These are phyloP conservation scores for Saccostrea echinata DNA, from an alignment of 1,140 invertebrate genomes.

Conservation along the genomic window DNA sequence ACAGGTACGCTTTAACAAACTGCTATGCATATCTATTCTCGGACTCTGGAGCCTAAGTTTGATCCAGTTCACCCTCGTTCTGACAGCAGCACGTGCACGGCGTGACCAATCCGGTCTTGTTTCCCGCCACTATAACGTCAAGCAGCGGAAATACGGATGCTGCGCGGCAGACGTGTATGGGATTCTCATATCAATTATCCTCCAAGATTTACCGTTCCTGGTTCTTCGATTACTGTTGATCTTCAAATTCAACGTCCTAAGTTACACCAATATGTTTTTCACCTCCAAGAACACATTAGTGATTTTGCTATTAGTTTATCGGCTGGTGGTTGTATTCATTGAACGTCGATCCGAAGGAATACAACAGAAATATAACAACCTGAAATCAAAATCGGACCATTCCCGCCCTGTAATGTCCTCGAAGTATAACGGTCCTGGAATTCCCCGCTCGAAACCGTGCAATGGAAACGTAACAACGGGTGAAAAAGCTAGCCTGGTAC, in stretches of 20 bases:
- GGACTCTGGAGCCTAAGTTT: constrained; percentile 87
- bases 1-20: constrained; percentile 71
- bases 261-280: constrained; percentile 95
- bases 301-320: constrained; percentile 84
- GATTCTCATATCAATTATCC: constrained; percentile 70
- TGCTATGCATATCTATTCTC: constrained; percentile 74
- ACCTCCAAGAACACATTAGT: constrained; percentile 93
- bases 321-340: constrained; percentile 66
- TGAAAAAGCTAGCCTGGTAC: background rate
- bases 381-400: constrained; percentile 50
- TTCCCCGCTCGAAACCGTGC: constrained; percentile 44
- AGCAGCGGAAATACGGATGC: constrained; percentile 47
- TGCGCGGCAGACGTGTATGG: constrained; percentile 71
- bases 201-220: constrained; percentile 76
- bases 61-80: constrained; percentile 93
- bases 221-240: constrained; percentile 86
- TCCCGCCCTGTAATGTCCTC: constrained; percentile 47
- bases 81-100: constrained; percentile 91
- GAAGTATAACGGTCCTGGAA: constrained; percentile 43
- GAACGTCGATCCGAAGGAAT: constrained; percentile 48
- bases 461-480: constrained; percentile 25
- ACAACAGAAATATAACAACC: constrained; percentile 43
- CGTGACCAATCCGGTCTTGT: constrained; percentile 79
- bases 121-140: constrained; percentile 40
- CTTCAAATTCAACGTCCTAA: constrained; percentile 90